Evolutionary conservation across 2,113 vertebrate species (phyloP).

Genomic region (Natator depressus): DNA sequence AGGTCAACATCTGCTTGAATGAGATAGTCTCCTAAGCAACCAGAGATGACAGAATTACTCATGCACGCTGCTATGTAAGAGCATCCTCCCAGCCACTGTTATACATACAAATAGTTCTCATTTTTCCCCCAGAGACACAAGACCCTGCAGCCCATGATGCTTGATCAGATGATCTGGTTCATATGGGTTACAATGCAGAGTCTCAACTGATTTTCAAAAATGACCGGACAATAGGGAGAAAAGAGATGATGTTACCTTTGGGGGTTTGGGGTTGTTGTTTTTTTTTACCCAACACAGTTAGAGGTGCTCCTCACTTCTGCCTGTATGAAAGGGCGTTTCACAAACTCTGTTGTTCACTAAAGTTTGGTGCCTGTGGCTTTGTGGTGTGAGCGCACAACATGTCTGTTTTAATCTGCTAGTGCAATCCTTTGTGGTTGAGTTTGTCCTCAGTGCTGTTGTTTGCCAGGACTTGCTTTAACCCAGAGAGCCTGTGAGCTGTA

Average conservation of each 20-base stretch:
- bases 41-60: neutral
- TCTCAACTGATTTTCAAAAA: neutral
- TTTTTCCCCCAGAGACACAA: neutral
- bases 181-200: neutral
- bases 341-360: neutral
- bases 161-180: neutral
- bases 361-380: slow-evolving; percentile 6
- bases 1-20: neutral
- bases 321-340: slow-evolving; percentile 16
- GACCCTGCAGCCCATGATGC: neutral
- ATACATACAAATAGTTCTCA: neutral
- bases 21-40: neutral
- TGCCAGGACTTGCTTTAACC: slow-evolving; percentile 53
- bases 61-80: neutral
- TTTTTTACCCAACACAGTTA: neutral
- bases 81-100: neutral
- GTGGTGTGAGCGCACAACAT: slow-evolving; percentile 8
- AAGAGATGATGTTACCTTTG: neutral
- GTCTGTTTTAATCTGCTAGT: slow-evolving; percentile 42
- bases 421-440: slow-evolving; percentile 45
- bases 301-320: neutral
- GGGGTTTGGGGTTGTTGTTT: neutral
- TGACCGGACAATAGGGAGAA: neutral
- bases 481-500: slow-evolving; percentile 48
- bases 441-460: neutral